Conservation (phyloP, 2,797 vertebrate genomes). For the Danio aesculapii region DNA sequence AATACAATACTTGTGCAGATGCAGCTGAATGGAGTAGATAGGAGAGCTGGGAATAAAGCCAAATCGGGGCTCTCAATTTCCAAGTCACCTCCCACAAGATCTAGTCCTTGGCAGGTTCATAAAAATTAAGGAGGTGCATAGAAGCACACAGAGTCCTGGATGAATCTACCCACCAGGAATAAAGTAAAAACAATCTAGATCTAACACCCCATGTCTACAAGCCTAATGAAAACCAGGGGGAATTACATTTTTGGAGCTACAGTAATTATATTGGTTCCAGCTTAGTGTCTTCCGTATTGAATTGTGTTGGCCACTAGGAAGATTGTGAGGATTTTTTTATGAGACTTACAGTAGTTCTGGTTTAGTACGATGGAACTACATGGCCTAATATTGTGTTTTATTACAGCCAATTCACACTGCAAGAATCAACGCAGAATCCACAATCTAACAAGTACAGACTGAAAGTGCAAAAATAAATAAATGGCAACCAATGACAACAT, state of each 20-base stretch:
- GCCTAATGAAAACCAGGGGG: conserved; percentile 38
- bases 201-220: conserved; percentile 15
- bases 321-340: not conserved
- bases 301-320: not conserved
- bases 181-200: not conserved
- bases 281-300: not conserved
- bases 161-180: conserved; percentile 35
- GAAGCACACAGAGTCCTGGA: conserved; percentile 28
- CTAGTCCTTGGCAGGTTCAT: conserved; percentile 26
- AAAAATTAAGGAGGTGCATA: conserved; percentile 8
- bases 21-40: conserved; percentile 19
- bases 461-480: no score
- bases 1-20: conserved; percentile 40
- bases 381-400: not conserved
- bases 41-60: conserved; percentile 39
- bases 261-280: conserved; percentile 8
- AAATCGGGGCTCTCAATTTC: conserved; percentile 18
- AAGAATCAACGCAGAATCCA: no score
- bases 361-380: conserved; percentile 1
- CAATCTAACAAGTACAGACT: no score
- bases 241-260: conserved; percentile 7
- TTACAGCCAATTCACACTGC: not conserved
- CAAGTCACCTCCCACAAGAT: conserved; percentile 33
- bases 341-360: not conserved
- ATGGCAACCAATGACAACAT: no score